phyloP scores from a whole-genome alignment of 2,797 vertebrate species.

The Stomatorhinus walkeri region DNA sequence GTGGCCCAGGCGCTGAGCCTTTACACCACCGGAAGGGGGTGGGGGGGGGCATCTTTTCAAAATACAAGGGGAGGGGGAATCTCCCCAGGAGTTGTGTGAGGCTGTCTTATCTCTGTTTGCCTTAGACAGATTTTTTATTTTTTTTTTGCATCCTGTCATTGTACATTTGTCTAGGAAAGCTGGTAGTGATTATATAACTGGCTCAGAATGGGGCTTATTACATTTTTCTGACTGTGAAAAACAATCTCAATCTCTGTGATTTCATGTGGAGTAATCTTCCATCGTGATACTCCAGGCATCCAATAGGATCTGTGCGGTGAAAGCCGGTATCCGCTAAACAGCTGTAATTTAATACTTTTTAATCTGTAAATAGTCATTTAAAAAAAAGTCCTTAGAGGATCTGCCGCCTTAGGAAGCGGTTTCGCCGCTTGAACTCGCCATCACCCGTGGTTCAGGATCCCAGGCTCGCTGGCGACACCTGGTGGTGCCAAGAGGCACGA shows the following conservation, averaged over 20 bases:
- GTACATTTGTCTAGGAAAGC: neutral
- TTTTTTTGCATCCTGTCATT: neutral
- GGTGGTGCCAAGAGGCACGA: constrained; percentile 22
- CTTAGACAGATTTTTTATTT: neutral
- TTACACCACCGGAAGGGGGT: neutral
- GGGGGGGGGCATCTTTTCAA: neutral
- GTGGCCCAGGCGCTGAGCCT: constrained; percentile 46
- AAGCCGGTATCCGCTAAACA: neutral
- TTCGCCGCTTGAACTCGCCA: neutral
- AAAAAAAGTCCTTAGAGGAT: neutral
- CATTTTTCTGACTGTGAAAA: neutral
- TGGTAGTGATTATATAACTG: neutral
- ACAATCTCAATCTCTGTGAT: neutral
- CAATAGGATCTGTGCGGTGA: neutral
- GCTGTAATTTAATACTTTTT: constrained; percentile 2
- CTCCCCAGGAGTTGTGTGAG: neutral
- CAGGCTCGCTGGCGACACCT: constrained; percentile 31
- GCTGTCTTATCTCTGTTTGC: neutral
- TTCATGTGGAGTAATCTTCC: neutral
- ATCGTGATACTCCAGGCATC: neutral
- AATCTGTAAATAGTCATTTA: neutral
- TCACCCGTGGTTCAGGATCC: neutral
- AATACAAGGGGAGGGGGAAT: neutral
- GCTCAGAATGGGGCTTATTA: neutral
- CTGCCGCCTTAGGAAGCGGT: neutral